Evolutionary conservation across 2,113 vertebrate genomes (phyloP), one percentile per base, ranked within the genome.

Genomic region (Erinaceus europaeus): DNA sequence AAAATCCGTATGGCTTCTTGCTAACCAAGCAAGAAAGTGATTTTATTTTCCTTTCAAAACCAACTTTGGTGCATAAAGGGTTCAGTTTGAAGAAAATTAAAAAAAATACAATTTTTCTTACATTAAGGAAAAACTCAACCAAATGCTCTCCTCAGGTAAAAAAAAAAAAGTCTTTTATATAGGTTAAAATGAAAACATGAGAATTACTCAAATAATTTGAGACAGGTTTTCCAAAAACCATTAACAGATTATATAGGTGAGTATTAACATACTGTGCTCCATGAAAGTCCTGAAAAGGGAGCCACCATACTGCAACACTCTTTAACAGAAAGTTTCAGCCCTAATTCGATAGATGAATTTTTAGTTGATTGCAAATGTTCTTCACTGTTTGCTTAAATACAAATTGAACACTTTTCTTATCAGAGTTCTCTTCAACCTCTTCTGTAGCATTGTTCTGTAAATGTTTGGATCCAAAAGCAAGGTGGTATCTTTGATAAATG

Each of bases 381-480:
- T 97, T 96, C 96, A 97, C 95, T 96, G 95, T 95, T 95, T 94
- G 93, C 91, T 97, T 97, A 94, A 96, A 97, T 95, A 96, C 89
- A 90, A 92, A 96, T 78, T 95, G 95, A 96, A 96, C 95, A 97
- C 90, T 94, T 93, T 93, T 94, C 95, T 96, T 94, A 93, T 93
- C 90, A 96, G 91, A 96, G 95, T 95, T 96, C 96, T 97, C n/a
- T n/a, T n/a, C n/a, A n/a, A n/a, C n/a, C n/a, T n/a, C n/a, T n/a
- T n/a, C n/a, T n/a, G n/a, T n/a, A n/a, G n/a, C n/a, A n/a, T n/a
- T n/a, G n/a, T n/a, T n/a, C 98, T 98, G 97, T 99, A 99, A 95
- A 99, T 99, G 98, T 99, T 99, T 95, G 98, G 98, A 95, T 99
- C 98, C 95, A 99, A 97, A 95, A 98, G 97, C 97, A 98, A 97